Conservation (phyloP, 35 echinoderm and acorn worm genomes). For the Chiridota heheva region DNA sequence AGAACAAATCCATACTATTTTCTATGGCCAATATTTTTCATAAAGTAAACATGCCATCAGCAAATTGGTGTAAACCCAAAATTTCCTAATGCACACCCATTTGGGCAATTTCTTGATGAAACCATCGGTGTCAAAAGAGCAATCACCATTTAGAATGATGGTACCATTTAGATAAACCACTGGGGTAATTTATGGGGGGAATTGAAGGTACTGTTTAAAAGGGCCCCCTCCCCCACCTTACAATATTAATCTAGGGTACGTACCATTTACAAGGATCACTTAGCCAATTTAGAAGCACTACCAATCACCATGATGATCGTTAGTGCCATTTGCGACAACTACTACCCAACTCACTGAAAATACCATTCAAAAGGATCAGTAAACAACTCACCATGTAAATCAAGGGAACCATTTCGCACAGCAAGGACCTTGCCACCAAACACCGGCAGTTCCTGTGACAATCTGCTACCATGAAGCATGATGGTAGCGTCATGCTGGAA, state of each 20-base stretch:
- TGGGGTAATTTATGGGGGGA: no score
- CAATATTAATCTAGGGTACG: not conserved
- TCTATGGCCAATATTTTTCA: no score
- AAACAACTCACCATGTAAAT: slow-evolving; percentile 64
- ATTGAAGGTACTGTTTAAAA: not conserved
- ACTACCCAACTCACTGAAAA: no score
- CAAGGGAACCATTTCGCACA: slow-evolving; percentile 75
- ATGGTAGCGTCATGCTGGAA: slow-evolving; percentile 47
- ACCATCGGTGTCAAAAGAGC: no score
- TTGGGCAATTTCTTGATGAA: no score
- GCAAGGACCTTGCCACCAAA: slow-evolving; percentile 70
- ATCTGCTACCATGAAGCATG: slow-evolving; percentile 47
- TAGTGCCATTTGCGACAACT: not conserved
- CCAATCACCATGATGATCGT: not conserved
- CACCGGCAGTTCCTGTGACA: slow-evolving; percentile 57
- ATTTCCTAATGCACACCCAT: no score
- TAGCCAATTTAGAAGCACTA: not conserved
- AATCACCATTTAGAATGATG: no score
- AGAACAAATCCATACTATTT: no score
- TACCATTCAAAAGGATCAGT: not conserved
- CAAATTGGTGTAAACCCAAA: no score
- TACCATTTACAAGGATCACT: not conserved
- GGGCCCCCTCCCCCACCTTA: not conserved
- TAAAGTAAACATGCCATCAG: no score
- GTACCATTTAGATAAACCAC: no score